Evolutionary conservation across 2,888 invertebrate species (phyloP), one percentile per base, ranked within the genome.

Genomic region (Tuberolachnus salignus): DNA sequence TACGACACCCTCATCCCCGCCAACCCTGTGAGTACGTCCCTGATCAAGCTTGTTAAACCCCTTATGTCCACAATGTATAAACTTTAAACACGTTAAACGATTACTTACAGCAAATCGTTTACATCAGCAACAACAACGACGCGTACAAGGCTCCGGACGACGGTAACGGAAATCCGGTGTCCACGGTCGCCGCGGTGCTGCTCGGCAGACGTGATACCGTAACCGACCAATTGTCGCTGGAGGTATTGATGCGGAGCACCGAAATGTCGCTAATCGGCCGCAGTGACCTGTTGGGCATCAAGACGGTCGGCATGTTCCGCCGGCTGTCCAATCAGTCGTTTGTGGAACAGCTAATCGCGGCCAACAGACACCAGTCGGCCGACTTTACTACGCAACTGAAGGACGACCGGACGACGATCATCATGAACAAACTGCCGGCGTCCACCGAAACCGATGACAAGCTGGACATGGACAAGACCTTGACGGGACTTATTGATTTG

Each of bases 251-350:
- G 87, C 84, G 88, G 84, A 88, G 88, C 80, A 89, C 87, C 3
- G 89, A 89, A 84, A 88, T 89, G 83, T 89, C 88, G 16, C 88
- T 90, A 81, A 88, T 90, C 21, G 88, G 89, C 23, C 84, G 90
- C 19, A 87, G 87, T 83, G 90, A 90, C 83, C 85, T 90, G 71
- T 19, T 70, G 51, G 70, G 55, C 23, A 21, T 70, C 42, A 53
- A 51, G 63, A 34, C 71, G 13, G 51, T 34, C 21, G 21, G 44
- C 23, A 26, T 53, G 71, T 64, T 63, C 46, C 46, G 53, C 9
- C 21, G 53, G 16, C 34, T 75, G 21, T 21, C 42, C 61, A 66
- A 67, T n/a, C 69, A 46, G 63, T 80, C 74, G 46, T 55, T 73
- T 1, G 26, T 71, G n/a, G 34, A 61, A 61, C 59, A 71, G 13